Evolutionary conservation across 2,113 vertebrate genomes (phyloP), one percentile per base, ranked within the genome.

Genomic region (Callionymus lyra): DNA sequence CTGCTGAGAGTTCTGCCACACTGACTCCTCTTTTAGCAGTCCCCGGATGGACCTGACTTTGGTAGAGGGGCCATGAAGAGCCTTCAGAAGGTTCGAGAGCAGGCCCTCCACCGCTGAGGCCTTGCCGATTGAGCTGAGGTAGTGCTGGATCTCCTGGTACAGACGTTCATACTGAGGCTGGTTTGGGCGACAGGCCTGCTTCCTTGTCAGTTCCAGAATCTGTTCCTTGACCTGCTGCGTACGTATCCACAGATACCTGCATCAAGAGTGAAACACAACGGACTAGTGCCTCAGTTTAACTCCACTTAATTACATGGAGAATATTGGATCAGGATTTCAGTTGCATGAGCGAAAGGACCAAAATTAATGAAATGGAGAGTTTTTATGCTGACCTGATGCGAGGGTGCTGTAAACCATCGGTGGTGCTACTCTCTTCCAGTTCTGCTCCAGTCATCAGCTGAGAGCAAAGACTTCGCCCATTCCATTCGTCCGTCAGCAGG

Each of bases 1-100:
- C 27, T 92, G 88, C 59, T 97, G 92, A 0, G 95, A 99, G 2
- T 81, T 84, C 16, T 99, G 95, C 95, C 95, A 99, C 1, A 90
- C 87, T 0, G 82, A 84, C 66, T 97, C 95, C 59, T 99, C 92
- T 27, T 85, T 91, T n/a, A 99, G 74, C 9, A 97, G 77, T 15
- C 74, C 79, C 53, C 89, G 89, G 31, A 85, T 1, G 1, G 89
- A 84, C 6, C 82, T 56, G 1, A 89, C 82, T 13, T 79, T 86
- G 27, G 83, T 34, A 15, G 43, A 50, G 56, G n/a, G 75, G 69
- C 60, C 65, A 14, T 38, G 84, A 12, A 92, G 67, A 9, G 79
- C 68, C 42, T 89, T 88, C 9, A 90, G 72, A 32, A 99, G 85
- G 37, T 85, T 85, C 1, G 83, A 68, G n/a, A 92, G 71, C 39